phyloP scores from a whole-genome alignment of 2,113 vertebrate species.

The Chaetura pelagica region DNA sequence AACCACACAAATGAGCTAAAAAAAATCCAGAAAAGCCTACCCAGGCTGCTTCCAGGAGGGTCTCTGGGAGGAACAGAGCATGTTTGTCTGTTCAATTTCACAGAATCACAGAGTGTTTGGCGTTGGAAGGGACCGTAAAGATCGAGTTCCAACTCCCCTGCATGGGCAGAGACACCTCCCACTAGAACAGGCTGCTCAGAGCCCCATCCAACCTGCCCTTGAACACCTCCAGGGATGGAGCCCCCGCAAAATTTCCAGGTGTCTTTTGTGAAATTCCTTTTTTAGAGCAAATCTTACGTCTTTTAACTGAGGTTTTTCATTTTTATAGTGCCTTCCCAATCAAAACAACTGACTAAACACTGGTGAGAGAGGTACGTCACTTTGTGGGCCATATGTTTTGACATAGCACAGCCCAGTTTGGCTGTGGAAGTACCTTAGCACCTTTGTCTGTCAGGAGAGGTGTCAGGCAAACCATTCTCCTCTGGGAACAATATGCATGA shows the following conservation, averaged over 20 bases:
- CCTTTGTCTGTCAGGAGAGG: background rate
- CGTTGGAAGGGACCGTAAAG: too few species aligned
- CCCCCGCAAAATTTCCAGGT: background rate
- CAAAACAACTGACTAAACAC: constrained; percentile 8
- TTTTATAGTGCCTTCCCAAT: background rate
- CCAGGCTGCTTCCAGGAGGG: constrained; percentile 31
- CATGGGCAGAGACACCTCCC: too few species aligned
- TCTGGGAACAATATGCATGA: background rate
- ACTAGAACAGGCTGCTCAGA: too few species aligned
- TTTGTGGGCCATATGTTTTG: background rate
- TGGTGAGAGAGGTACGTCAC: background rate
- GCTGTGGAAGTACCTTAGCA: background rate
- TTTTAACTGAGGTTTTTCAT: constrained; percentile 4
- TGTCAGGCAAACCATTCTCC: background rate
- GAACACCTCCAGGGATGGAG: too few species aligned
- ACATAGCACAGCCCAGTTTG: background rate
- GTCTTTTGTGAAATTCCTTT: background rate
- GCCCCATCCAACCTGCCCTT: too few species aligned
- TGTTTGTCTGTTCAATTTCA: constrained; percentile 25
- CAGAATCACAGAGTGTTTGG: too few species aligned
- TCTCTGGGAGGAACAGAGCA: constrained; percentile 29
- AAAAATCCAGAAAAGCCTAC: background rate
- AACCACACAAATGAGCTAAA: background rate
- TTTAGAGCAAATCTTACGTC: background rate
- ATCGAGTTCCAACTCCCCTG: too few species aligned